Percentiles rank a stretch among this genome's conserved stretches.
Conservation (phyloP, 2,797 vertebrate species). For the Sternarchorhynchus goeldii region DNA sequence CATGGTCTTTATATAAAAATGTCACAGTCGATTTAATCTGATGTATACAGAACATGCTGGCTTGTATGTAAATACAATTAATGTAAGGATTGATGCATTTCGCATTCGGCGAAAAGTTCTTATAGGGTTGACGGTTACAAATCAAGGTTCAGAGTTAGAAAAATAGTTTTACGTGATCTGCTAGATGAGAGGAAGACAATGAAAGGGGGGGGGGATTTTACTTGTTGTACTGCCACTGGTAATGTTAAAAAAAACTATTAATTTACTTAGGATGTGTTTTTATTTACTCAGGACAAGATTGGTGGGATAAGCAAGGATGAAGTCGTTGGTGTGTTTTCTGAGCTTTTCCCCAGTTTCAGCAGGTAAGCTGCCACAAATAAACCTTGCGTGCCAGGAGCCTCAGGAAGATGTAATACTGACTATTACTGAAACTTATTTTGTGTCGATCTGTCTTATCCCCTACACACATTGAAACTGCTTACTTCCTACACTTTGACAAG, state of each 20-base stretch:
- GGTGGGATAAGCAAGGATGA: conserved; percentile 66
- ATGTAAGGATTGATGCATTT: background rate
- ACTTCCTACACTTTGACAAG: conserved; percentile 12
- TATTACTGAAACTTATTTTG: conserved; percentile 15
- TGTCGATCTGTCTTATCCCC: background rate
- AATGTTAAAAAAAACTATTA: background rate
- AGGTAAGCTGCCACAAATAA: conserved; percentile 58
- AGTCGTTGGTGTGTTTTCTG: conserved; percentile 65
- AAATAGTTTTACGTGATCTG: too few relatives aligned
- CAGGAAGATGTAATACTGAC: conserved; percentile 21
- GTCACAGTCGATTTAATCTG: background rate
- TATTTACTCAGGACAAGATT: conserved; percentile 61
- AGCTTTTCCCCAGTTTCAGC: conserved; percentile 71
- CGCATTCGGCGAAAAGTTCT: too few relatives aligned
- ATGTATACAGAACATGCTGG: too few relatives aligned
- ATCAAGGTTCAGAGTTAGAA: too few relatives aligned
- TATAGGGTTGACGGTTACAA: too few relatives aligned
- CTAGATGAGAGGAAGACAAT: too few relatives aligned
- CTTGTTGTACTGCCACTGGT: background rate
- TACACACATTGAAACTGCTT: conserved; percentile 20
- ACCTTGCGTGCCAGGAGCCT: background rate
- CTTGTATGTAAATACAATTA: background rate
- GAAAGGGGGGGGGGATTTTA: too few relatives aligned
- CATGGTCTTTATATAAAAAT: background rate
- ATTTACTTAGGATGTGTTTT: background rate